phyloP scores from a whole-genome alignment of 1,140 invertebrate species.

The Zaprionus nigranus region DNA sequence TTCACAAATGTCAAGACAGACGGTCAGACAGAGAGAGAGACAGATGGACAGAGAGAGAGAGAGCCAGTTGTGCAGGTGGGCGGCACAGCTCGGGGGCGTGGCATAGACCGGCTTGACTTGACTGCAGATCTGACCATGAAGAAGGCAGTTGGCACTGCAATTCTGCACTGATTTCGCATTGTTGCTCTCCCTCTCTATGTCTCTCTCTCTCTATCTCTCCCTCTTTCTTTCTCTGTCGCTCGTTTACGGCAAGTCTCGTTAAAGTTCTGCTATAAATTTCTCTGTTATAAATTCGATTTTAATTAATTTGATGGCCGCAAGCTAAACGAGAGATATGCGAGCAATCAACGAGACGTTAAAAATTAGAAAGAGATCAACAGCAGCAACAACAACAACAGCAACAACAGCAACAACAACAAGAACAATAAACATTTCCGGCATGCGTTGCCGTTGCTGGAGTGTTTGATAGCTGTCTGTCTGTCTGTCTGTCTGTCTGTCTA shows the following conservation, averaged over 20 bases:
- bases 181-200: background rate
- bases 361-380: slow-evolving; percentile 45
- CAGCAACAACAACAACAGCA: slow-evolving; percentile 4
- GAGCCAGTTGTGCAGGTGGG: slow-evolving; percentile 13
- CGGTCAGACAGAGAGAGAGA: background rate
- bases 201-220: background rate
- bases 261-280: slow-evolving; percentile 12
- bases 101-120: slow-evolving; percentile 38
- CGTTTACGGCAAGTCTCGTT: slow-evolving; percentile 5
- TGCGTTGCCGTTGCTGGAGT: slow-evolving; percentile 47
- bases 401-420: slow-evolving; percentile 17
- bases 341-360: slow-evolving; percentile 40
- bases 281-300: slow-evolving; percentile 34
- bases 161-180: background rate
- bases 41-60: background rate
- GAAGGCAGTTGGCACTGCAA: background rate
- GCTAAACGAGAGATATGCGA: slow-evolving; percentile 40
- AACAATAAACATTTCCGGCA: slow-evolving; percentile 56
- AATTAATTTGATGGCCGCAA: slow-evolving; percentile 42
- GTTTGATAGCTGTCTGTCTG: slow-evolving; percentile 51
- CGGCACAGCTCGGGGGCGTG: slow-evolving; percentile 3
- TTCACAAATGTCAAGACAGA: slow-evolving; percentile 67
- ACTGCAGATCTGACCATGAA: background rate
- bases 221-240: background rate
- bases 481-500: slow-evolving; percentile 39